Percentiles rank a stretch among this genome's conserved stretches.
Evolutionary conservation across 2,113 vertebrate genomes (phyloP).

Genomic region (Phycodurus eques): DNA sequence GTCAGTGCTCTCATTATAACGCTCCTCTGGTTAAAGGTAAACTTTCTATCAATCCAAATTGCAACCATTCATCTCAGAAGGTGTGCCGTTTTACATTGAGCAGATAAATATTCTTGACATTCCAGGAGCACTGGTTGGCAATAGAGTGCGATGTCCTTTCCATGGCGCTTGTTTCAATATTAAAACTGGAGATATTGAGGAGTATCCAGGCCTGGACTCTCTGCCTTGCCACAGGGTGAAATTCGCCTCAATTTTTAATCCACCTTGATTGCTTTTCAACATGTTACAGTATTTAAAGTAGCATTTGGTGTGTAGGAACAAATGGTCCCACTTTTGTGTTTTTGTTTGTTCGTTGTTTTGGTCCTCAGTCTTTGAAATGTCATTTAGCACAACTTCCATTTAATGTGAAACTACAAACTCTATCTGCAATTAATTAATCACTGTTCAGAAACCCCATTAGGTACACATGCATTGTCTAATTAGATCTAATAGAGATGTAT

Average conservation of each 20-base stretch:
- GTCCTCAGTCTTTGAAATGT: too few relatives aligned
- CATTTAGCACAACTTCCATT: too few relatives aligned
- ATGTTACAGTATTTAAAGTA: neutral
- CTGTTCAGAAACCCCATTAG: too few relatives aligned
- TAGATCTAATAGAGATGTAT: too few relatives aligned
- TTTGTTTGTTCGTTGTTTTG: too few relatives aligned
- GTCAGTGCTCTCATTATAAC: constrained; percentile 80
- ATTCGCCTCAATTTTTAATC: neutral
- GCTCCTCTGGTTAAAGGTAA: constrained; percentile 82
- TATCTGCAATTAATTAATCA: too few relatives aligned
- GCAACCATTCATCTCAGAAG: neutral
- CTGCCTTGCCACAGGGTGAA: constrained; percentile 73
- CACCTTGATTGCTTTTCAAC: neutral
- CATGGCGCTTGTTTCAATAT: constrained; percentile 85
- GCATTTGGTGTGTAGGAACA: neutral
- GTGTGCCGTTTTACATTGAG: neutral
- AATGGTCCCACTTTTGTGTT: neutral
- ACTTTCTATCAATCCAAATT: neutral
- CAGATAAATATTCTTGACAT: constrained; percentile 4
- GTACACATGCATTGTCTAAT: too few relatives aligned
- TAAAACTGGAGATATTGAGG: constrained; percentile 85
- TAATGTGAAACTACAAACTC: too few relatives aligned
- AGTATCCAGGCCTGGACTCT: constrained; percentile 82
- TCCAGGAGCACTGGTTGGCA: constrained; percentile 75
- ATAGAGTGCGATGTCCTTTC: constrained; percentile 83